Percentiles rank a stretch among this genome's conserved stretches.
phyloP scores from a whole-genome alignment of 2,888 invertebrate genomes.

The Polydrusus cervinus region DNA sequence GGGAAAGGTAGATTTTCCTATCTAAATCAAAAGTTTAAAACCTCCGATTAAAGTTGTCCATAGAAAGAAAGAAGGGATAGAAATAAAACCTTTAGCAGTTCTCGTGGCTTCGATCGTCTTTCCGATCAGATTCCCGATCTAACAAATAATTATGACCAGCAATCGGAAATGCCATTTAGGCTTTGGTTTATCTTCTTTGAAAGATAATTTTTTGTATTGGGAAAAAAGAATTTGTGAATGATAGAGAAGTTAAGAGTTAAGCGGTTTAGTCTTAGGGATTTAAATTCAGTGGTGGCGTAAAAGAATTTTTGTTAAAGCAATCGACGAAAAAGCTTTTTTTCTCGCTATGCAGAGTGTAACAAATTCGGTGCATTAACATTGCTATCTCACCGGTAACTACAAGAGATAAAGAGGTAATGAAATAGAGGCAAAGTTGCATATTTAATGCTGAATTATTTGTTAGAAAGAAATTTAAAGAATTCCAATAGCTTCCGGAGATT shows the following conservation, averaged over 20 bases:
- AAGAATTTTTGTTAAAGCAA: no score
- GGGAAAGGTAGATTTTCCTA: no score
- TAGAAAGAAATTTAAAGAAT: no score
- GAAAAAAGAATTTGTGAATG: constrained; percentile 34
- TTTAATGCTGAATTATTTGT: no score
- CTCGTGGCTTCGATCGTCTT: constrained; percentile 4
- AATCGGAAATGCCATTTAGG: constrained; percentile 43
- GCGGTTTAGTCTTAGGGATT: constrained; percentile 22
- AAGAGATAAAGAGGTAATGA: no score
- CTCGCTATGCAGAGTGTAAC: no score
- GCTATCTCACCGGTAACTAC: no score
- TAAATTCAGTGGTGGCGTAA: constrained; percentile 7
- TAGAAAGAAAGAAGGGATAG: no score
- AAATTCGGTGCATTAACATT: no score
- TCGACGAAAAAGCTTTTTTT: no score
- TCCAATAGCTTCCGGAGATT: no score
- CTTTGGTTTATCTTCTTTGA: constrained; percentile 28
- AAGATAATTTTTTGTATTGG: constrained; percentile 41
- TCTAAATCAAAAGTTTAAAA: neutral
- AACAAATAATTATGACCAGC: constrained; percentile 44
- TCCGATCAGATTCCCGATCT: constrained; percentile 31
- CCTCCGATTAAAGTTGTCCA: neutral
- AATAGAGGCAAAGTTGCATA: no score
- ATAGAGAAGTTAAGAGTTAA: constrained; percentile 35
- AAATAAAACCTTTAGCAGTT: constrained; percentile 25